These are phyloP conservation scores for Pangasianodon gigas DNA, from an alignment of 2,113 vertebrate genomes.

Conservation along the genomic window DNA sequence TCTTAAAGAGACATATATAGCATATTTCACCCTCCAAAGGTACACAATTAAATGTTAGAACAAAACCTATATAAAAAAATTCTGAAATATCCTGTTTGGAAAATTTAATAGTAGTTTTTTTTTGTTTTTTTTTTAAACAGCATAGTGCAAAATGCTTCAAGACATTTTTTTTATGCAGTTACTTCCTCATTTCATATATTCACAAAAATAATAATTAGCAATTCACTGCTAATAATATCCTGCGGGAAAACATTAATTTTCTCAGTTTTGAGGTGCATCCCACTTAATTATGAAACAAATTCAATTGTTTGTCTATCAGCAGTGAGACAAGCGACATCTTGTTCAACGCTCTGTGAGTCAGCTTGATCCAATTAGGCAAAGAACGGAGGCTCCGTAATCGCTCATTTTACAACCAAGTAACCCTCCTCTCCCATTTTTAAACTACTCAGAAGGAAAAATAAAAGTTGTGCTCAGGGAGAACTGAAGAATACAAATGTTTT, in stretches of 20 bases:
- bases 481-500: slow-evolving; percentile 64
- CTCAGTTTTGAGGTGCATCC: slow-evolving; percentile 70
- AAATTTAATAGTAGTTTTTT: no score
- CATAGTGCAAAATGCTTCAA: background rate
- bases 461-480: slow-evolving; percentile 62
- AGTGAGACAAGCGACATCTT: slow-evolving; percentile 72
- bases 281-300: slow-evolving; percentile 70
- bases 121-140: no score
- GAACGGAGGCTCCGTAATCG: slow-evolving; percentile 73
- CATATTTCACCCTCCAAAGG: slow-evolving; percentile 28
- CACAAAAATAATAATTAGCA: slow-evolving; percentile 59
- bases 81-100: no score
- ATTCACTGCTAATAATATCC: slow-evolving; percentile 68
- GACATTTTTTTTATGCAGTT: background rate
- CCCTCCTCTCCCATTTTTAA: slow-evolving; percentile 58
- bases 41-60: background rate
- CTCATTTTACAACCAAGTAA: slow-evolving; percentile 64
- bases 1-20: slow-evolving; percentile 38
- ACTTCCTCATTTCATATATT: background rate
- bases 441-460: slow-evolving; percentile 49
- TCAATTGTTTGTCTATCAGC: slow-evolving; percentile 75
- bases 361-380: slow-evolving; percentile 74
- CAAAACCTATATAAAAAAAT: background rate
- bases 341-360: slow-evolving; percentile 74
- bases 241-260: slow-evolving; percentile 66